Evolutionary conservation across 2,113 vertebrate genomes (phyloP).

Genomic region (Phylloscopus trochilus): DNA sequence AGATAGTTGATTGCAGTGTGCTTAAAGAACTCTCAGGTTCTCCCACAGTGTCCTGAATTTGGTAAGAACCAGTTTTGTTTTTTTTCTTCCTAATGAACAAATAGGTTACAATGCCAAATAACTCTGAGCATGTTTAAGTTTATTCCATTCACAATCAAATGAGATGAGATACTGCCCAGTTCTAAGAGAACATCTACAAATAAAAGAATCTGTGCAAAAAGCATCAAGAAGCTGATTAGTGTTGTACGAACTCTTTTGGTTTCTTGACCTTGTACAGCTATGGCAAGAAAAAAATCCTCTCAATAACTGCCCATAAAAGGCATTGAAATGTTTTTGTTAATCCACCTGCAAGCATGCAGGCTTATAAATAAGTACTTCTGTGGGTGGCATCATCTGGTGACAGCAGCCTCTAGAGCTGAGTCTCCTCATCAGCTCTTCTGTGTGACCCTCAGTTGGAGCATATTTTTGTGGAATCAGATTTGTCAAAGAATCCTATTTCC

Average conservation of each 20-base stretch:
- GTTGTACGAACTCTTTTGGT: not conserved
- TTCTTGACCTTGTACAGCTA: not conserved
- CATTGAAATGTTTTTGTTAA: not conserved
- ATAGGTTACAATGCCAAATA: not conserved
- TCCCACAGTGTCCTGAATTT: not conserved
- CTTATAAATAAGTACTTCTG: rapidly evolving
- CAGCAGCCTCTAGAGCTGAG: not conserved
- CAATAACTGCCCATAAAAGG: not conserved
- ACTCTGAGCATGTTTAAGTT: not conserved
- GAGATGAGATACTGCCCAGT: not conserved
- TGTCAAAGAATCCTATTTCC: not conserved
- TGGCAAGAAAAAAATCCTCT: not conserved
- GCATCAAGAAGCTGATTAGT: not conserved
- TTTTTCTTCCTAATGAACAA: not conserved
- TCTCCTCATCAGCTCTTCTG: not conserved
- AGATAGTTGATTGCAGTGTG: not conserved
- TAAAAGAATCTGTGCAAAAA: not conserved
- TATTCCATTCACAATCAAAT: not conserved
- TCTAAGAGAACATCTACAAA: not conserved
- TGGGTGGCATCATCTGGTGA: not conserved
- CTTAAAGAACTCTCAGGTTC: not conserved
- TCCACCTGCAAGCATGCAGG: not conserved
- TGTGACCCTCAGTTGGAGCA: not conserved
- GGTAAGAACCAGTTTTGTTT: not conserved
- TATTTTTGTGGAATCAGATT: not conserved